A percentile compares a stretch with the other conserved stretches of the same genome.
phyloP scores from a whole-genome alignment of 2,888 invertebrate genomes.

The Boloria selene region DNA sequence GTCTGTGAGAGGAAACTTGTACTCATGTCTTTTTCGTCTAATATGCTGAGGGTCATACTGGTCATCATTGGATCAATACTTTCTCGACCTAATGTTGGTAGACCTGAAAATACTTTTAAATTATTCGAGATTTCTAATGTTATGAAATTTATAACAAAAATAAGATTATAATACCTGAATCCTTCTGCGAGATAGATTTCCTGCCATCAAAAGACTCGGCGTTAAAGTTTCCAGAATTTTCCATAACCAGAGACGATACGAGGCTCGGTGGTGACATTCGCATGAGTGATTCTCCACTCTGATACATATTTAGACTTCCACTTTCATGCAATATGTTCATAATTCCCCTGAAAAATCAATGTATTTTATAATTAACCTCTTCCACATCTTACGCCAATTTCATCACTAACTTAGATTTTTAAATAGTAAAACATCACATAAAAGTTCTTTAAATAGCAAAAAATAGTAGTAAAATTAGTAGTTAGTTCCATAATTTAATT shows the following conservation, averaged over 20 bases:
- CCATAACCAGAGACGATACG: slow-evolving; percentile 81
- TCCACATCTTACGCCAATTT: no score
- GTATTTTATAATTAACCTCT: background rate
- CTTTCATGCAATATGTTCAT: slow-evolving; percentile 67
- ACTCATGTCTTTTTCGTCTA: slow-evolving; percentile 80
- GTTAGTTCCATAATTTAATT: background rate
- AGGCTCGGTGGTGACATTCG: slow-evolving; percentile 83
- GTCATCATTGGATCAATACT: slow-evolving; percentile 77
- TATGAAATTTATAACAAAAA: background rate
- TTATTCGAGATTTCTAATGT: background rate
- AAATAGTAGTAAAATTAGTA: no score
- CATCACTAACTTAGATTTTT: no score
- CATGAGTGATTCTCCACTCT: slow-evolving; percentile 74
- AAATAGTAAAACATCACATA: no score
- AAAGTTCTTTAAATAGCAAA: no score
- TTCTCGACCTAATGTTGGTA: slow-evolving; percentile 63
- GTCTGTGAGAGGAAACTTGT: slow-evolving; percentile 79
- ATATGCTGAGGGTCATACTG: slow-evolving; percentile 77
- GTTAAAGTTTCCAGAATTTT: slow-evolving; percentile 73
- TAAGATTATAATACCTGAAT: slow-evolving; percentile 54
- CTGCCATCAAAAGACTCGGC: slow-evolving; percentile 65
- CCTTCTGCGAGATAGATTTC: slow-evolving; percentile 63
- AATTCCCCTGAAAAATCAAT: slow-evolving; percentile 58
- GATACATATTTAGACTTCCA: slow-evolving; percentile 73
- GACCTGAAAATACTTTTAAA: slow-evolving; percentile 49